A percentile compares a stretch with the other conserved stretches of the same genome.
Conservation (phyloP, 2,113 vertebrate species). For the Platichthys stellatus region DNA sequence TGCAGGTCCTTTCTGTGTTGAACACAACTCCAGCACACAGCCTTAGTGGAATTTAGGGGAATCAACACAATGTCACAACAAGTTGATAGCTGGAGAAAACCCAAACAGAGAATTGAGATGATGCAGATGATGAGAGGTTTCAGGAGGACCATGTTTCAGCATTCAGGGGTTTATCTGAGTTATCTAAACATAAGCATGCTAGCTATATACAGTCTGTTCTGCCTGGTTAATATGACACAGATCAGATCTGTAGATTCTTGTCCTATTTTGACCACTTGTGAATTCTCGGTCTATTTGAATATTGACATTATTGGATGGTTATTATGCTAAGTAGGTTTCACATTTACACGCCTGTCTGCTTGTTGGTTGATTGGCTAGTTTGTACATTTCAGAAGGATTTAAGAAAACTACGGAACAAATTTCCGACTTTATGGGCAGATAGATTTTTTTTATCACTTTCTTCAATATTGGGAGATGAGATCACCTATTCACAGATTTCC, state of each 20-base stretch:
- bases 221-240: constrained; percentile 1
- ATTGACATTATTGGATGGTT: too few species aligned
- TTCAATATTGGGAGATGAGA: too few species aligned
- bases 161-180: background rate
- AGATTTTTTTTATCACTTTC: too few species aligned
- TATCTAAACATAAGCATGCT: background rate
- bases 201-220: background rate
- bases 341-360: too few species aligned
- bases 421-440: too few species aligned
- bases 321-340: too few species aligned
- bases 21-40: constrained; percentile 12
- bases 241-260: background rate
- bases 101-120: constrained; percentile 11
- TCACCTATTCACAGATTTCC: too few species aligned
- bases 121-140: background rate
- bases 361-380: too few species aligned
- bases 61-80: background rate
- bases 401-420: too few species aligned
- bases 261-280: too few species aligned
- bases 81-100: constrained; percentile 3
- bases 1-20: constrained; percentile 2
- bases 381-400: too few species aligned
- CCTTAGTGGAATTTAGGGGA: constrained; percentile 3
- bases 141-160: background rate
- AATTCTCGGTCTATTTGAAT: too few species aligned